Base-by-base conservation (phyloP, 2,888 invertebrate genomes). In the Gari tellinella region DNA sequence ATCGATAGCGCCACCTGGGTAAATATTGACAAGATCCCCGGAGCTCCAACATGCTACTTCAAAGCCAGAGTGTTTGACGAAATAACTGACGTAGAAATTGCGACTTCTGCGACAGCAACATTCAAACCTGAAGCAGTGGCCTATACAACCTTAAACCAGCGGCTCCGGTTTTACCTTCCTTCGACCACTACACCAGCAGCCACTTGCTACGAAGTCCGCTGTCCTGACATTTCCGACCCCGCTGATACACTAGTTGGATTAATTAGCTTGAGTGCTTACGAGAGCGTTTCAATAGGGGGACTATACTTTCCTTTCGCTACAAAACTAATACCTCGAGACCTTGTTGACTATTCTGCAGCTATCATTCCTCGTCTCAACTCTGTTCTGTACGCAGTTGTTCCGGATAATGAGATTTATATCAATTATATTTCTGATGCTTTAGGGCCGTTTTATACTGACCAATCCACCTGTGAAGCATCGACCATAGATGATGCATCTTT, bases 391-490 rank as follows among this genome's bases (percentile, higher is more conserved):
- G 15, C 17, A 0, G 38, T 46, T 14, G 25, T 58, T 12, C 48
- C 60, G 12, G 49, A 60, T 37, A 15, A 37, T 26, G 55, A 70
- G 2, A 23, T 64, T 15, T 70, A 46, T 37, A 55, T 65, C n/a
- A 60, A 65, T 17, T 70, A 60, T 40, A 48, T 55, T n/a, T 65
- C 64, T n/a, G 23, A 52, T 40, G 2, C 31, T 1, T 25, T 4
- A 3, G 70, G 64, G 7, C 68, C 56, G 7, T 70, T 70, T 38
- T 70, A 65, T 23, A 10, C 25, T 14, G 37, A 49, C 45, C 19
- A 1, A 55, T 25, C 19, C 15, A 37, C 19, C 2, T 70, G 70
- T 31, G 40, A 60, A 38, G 43, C 14, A 21, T 64, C 70, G 10
- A 37, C 25, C 5, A 45, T 49, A 1, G 37, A 23, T 5, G 17